phyloP scores from a whole-genome alignment of 2,113 vertebrate species.

The Eulemur macaco region DNA sequence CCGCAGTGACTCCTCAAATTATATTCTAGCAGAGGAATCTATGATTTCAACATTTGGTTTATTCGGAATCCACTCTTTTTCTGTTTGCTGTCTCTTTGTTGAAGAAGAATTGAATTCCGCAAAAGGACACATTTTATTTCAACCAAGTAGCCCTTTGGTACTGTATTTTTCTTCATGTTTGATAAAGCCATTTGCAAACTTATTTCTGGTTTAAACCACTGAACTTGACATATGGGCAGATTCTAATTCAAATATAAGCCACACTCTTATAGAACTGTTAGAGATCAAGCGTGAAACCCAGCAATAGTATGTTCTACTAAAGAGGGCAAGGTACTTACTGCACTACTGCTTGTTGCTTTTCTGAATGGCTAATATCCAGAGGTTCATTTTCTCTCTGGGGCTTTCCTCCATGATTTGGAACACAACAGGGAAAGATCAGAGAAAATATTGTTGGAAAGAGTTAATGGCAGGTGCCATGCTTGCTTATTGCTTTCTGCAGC shows the following conservation, averaged over 20 bases:
- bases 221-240: conserved; percentile 24
- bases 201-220: conserved; percentile 40
- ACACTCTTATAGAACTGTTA: neutral
- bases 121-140: neutral
- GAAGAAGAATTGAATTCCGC: conserved; percentile 35
- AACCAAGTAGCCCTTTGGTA: neutral
- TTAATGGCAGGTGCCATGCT: conserved; percentile 68
- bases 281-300: neutral
- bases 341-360: neutral
- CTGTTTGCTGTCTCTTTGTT: neutral
- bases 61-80: neutral
- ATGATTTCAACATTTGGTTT: conserved; percentile 29
- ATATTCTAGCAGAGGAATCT: neutral
- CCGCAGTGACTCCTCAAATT: neutral
- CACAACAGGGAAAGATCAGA: neutral
- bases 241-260: conserved; percentile 45
- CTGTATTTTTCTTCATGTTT: neutral
- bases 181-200: conserved; percentile 39
- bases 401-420: neutral
- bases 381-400: neutral
- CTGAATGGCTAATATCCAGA: neutral
- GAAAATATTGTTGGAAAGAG: conserved; percentile 67
- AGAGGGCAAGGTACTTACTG: neutral
- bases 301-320: neutral
- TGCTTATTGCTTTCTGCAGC: conserved; percentile 69